These are phyloP conservation scores for Rosalia funebris DNA, from an alignment of 2,888 invertebrate species.

Conservation along the genomic window DNA sequence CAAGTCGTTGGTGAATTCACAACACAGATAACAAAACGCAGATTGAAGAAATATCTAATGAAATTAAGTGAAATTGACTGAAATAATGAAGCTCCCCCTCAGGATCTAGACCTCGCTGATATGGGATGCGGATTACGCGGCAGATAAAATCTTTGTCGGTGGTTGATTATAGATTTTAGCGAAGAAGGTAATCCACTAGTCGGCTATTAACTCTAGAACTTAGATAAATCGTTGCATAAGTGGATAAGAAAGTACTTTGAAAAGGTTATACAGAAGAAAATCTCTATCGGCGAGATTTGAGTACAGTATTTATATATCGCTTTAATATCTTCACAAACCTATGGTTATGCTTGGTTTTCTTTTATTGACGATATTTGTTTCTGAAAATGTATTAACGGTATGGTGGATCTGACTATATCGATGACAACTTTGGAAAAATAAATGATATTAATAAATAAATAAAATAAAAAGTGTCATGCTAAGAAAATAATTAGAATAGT, in stretches of 20 bases:
- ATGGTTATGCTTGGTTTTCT: no score
- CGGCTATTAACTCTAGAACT: conserved; percentile 7
- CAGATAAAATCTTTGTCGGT: conserved; percentile 39
- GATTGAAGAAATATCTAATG: conserved; percentile 26
- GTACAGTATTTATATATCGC: no score
- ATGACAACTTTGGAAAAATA: no score
- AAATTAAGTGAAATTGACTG: conserved; percentile 25
- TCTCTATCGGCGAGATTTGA: no score
- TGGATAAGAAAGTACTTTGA: background rate
- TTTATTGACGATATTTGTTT: no score
- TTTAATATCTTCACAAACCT: no score
- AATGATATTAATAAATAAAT: no score
- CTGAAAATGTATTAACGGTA: no score
- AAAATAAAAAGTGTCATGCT: no score
- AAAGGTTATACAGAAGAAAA: no score
- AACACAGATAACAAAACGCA: conserved; percentile 21
- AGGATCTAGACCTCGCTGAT: conserved; percentile 2
- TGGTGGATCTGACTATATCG: no score
- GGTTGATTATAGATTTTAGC: conserved; percentile 42
- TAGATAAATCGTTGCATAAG: conserved; percentile 11
- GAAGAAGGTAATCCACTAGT: conserved; percentile 36
- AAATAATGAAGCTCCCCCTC: conserved; percentile 20
- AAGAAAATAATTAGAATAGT: no score
- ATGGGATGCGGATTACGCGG: conserved; percentile 23
- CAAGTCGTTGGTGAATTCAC: conserved; percentile 22